phyloP scores from a whole-genome alignment of 1,140 invertebrate genomes.

The Drosophila orena region DNA sequence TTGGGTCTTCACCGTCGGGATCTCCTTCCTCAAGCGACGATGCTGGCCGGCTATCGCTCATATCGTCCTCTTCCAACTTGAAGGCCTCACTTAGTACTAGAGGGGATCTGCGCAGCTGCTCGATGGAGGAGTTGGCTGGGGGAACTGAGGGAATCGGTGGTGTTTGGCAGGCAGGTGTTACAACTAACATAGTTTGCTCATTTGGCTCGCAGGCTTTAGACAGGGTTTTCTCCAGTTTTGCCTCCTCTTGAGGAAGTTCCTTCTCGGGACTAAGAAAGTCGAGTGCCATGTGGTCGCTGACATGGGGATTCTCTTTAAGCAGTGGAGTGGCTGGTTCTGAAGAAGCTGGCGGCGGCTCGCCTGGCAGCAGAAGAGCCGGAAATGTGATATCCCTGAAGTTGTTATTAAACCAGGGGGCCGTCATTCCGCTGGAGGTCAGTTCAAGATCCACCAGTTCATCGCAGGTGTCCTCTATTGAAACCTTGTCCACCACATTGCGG shows the following conservation, averaged over 20 bases:
- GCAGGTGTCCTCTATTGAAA: conserved; percentile 80
- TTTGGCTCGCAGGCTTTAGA: conserved; percentile 13
- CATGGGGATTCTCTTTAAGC: conserved; percentile 10
- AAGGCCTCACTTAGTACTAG: conserved; percentile 49
- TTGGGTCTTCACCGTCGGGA: conserved; percentile 24
- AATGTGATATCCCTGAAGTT: conserved; percentile 76
- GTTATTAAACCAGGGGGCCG: conserved; percentile 76
- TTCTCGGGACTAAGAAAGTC: conserved; percentile 40
- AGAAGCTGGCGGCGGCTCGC: conserved; percentile 53
- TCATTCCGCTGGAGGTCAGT: conserved; percentile 70
- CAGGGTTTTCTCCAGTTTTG: conserved; percentile 27
- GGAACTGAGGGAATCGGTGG: conserved; percentile 13
- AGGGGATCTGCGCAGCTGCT: conserved; percentile 58
- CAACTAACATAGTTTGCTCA: conserved; percentile 33
- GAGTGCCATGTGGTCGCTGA: conserved; percentile 37
- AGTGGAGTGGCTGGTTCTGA: conserved; percentile 12
- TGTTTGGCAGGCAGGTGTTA: conserved; percentile 28
- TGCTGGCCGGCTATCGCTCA: conserved; percentile 13
- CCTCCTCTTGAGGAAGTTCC: neutral
- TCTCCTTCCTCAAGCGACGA: conserved; percentile 41
- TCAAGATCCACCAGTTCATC: conserved; percentile 76
- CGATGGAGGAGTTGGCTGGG: conserved; percentile 37
- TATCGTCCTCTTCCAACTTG: conserved; percentile 57
- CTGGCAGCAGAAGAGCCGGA: conserved; percentile 51
- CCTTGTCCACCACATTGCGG: conserved; percentile 87